A percentile compares a stretch with the other conserved stretches of the same genome.
Conservation (phyloP, 2,888 invertebrate genomes). For the Lucinisca nassula region DNA sequence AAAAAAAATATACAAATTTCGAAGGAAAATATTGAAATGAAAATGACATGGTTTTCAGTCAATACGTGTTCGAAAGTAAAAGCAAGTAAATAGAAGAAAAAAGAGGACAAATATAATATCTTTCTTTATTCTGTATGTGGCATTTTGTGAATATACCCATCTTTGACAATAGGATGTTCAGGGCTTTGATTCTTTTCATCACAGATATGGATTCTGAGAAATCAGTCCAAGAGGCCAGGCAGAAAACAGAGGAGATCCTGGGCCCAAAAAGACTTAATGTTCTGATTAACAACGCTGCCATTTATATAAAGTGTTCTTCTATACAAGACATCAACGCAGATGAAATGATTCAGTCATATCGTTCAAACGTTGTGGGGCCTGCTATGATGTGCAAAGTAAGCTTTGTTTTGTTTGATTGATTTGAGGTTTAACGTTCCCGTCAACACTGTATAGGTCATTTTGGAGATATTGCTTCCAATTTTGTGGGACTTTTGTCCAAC, state of each 20-base stretch:
- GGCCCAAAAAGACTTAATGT: background rate
- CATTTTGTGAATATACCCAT: background rate
- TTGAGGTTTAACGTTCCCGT: too few species aligned
- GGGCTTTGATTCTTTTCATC: too few species aligned
- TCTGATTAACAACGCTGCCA: background rate
- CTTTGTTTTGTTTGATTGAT: too few species aligned
- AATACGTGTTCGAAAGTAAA: background rate
- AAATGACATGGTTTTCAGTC: too few species aligned
- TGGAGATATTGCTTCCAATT: too few species aligned
- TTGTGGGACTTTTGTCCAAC: too few species aligned
- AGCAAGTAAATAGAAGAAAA: background rate
- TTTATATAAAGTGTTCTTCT: background rate
- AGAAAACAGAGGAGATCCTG: background rate
- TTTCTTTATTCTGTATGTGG: background rate
- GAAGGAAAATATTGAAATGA: too few species aligned
- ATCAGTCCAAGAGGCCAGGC: background rate
- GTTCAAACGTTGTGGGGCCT: background rate
- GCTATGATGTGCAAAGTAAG: background rate
- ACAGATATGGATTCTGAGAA: background rate
- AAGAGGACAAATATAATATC: background rate
- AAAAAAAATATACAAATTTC: too few species aligned
- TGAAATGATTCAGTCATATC: background rate
- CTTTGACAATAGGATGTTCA: too few species aligned
- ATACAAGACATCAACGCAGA: background rate
- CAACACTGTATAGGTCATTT: too few species aligned